Percentiles rank a stretch among this genome's conserved stretches.
These are phyloP conservation scores for Drosophila setifemur DNA, from an alignment of 1,140 invertebrate genomes.

Conservation along the genomic window DNA sequence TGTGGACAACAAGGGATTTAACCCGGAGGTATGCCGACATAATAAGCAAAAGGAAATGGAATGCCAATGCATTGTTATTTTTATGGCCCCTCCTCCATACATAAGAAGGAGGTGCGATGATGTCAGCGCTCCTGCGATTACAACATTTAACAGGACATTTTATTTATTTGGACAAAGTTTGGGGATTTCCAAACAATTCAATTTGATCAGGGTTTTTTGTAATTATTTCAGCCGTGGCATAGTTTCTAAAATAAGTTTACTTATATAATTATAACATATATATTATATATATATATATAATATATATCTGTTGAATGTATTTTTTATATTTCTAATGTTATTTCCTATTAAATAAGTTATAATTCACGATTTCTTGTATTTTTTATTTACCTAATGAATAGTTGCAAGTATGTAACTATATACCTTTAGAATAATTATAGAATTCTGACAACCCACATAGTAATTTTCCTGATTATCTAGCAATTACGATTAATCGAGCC, in stretches of 20 bases:
- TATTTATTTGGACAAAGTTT: background rate
- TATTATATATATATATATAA: too few relatives aligned
- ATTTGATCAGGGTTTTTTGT: background rate
- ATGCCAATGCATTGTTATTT: constrained; percentile 42
- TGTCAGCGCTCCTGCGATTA: constrained; percentile 6
- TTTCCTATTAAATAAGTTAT: too few relatives aligned
- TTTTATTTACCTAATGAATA: too few relatives aligned
- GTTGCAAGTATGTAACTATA: too few relatives aligned
- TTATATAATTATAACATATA: too few relatives aligned
- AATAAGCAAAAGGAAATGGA: constrained; percentile 34
- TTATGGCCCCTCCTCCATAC: constrained; percentile 8
- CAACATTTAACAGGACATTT: background rate
- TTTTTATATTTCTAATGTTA: too few relatives aligned
- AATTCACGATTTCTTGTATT: too few relatives aligned
- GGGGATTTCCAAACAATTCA: background rate
- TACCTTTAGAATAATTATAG: too few relatives aligned
- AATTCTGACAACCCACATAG: background rate
- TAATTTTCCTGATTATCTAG: constrained; percentile 25
- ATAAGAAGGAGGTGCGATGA: constrained; percentile 20
- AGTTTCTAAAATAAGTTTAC: too few relatives aligned
- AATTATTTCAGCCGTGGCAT: too few relatives aligned
- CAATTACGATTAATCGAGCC: constrained; percentile 12
- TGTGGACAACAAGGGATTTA: constrained; percentile 39
- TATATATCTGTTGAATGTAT: too few relatives aligned
- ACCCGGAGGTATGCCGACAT: constrained; percentile 37